These are phyloP conservation scores for Cyprinodon brontotheroides DNA, from an alignment of 2,113 vertebrate species.

Conservation along the genomic window DNA sequence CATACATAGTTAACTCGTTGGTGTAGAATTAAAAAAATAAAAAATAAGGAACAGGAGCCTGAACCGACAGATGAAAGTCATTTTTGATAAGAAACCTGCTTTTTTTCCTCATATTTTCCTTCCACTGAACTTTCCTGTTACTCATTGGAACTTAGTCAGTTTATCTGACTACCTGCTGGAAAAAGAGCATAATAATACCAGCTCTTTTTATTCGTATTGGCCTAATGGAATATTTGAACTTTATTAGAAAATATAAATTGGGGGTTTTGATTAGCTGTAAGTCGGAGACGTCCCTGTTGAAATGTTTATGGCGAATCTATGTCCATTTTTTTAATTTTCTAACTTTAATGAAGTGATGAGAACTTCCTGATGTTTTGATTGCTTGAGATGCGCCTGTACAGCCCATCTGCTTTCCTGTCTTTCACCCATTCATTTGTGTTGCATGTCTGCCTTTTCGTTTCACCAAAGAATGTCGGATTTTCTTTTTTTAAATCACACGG, in stretches of 20 bases:
- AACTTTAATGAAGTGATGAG: background rate
- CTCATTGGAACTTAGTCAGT: no score
- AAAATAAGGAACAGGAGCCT: no score
- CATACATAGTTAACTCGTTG: no score
- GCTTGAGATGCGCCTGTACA: background rate
- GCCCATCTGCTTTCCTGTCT: background rate
- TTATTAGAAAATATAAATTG: background rate
- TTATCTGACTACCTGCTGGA: no score
- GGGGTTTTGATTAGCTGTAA: background rate
- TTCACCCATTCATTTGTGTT: constrained; percentile 30
- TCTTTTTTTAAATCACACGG: background rate
- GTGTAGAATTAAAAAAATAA: no score
- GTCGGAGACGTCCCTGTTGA: background rate
- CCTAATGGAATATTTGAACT: no score
- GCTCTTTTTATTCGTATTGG: constrained; percentile 5
- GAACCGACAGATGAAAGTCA: no score
- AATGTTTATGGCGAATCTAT: background rate
- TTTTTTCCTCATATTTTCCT: background rate
- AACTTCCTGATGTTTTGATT: background rate
- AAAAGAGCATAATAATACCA: no score
- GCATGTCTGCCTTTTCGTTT: constrained; percentile 58
- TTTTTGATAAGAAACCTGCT: no score
- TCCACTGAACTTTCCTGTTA: background rate
- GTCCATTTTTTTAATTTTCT: constrained; percentile 9
- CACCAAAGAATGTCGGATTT: constrained; percentile 60